Base-by-base conservation (phyloP, 2,888 invertebrate species). In the Apotomis turbidana region DNA sequence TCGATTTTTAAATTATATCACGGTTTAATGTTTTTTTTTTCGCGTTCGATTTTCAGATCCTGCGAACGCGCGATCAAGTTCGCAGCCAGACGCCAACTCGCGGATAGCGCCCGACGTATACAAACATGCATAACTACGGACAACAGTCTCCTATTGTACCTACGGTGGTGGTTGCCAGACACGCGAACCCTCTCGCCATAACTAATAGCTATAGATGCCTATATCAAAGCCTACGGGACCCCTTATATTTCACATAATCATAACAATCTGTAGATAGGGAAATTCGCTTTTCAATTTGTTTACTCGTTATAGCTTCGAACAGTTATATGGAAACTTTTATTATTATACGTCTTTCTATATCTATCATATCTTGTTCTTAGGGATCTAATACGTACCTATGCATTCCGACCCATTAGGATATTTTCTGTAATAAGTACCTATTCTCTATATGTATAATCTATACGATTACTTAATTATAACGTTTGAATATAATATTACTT, bases 81-180 rank as follows among this genome's bases (percentile, higher is more conserved):
- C 83, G 87, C 87, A 86, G 93, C 91, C 87, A 86, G 87, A 80
- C 86, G 87, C 83, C 87, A 89, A 93, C 93, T 93, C 93, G 88
- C 87, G 83, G 86, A 81, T 83, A 80, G 84, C 83, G 74, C 84
- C 82, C 83, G 81, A 76, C 77, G 78, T 78, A 78, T 78, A 81
- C 79, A 83, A 82, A 87, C 83, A 87, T 73, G 79, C 87, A 89
- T 89, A 88, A 79, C 85, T 88, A 88, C 77, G 77, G 83, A 78
- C 83, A 83, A 89, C 85, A 87, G 89, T 87, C 86, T 59, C 85
- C 89, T 85, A 88, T 91, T 91, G 90, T 91, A 76, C 81, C 84
- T 91, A 76, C 81, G 84, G 83, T 80, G 80, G 83, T 80, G 80
- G 83, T 80, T 80, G 87, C 87, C 88, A 92, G 90, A 91, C 91